Percentiles rank a stretch among this genome's conserved stretches.
These are phyloP conservation scores for Agrypnia vestita DNA, from an alignment of 1,140 invertebrate genomes.

Conservation along the genomic window DNA sequence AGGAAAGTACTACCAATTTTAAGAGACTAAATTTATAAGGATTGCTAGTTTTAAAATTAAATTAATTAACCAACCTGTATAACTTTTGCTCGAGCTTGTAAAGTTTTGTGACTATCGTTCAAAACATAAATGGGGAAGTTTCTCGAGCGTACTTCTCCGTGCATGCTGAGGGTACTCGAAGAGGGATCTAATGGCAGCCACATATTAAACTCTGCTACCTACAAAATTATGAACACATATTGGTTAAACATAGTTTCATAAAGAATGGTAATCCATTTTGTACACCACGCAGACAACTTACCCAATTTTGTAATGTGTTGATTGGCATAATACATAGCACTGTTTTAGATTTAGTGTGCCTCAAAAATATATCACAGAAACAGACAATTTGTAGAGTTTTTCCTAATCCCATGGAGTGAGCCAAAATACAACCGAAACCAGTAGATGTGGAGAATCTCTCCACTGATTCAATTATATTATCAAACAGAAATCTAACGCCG, in stretches of 20 bases:
- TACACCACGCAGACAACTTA: constrained; percentile 58
- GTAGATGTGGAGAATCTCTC: constrained; percentile 90
- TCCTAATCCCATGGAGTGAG: constrained; percentile 99
- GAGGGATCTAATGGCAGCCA: constrained; percentile 80
- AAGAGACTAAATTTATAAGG: too few species aligned
- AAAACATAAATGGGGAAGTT: constrained; percentile 92
- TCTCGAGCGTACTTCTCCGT: constrained; percentile 80
- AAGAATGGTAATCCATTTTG: neutral
- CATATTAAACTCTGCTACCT: constrained; percentile 95
- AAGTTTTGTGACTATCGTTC: constrained; percentile 95
- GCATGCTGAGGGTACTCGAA: constrained; percentile 72
- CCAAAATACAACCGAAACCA: constrained; percentile 97
- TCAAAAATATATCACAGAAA: constrained; percentile 96
- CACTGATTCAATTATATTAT: constrained; percentile 96
- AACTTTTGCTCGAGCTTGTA: constrained; percentile 86
- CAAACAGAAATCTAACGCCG: constrained; percentile 95
- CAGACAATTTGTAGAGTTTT: constrained; percentile 98
- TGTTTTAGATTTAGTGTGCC: constrained; percentile 89
- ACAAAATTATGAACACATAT: neutral
- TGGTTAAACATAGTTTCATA: neutral
- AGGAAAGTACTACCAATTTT: too few species aligned
- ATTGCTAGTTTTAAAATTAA: too few species aligned
- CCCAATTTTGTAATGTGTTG: constrained; percentile 99
- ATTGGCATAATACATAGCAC: constrained; percentile 98
- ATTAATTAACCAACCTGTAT: constrained; percentile 67